Evolutionary conservation across 2,113 vertebrate genomes (phyloP).

Genomic region (Capricornis sumatraensis): DNA sequence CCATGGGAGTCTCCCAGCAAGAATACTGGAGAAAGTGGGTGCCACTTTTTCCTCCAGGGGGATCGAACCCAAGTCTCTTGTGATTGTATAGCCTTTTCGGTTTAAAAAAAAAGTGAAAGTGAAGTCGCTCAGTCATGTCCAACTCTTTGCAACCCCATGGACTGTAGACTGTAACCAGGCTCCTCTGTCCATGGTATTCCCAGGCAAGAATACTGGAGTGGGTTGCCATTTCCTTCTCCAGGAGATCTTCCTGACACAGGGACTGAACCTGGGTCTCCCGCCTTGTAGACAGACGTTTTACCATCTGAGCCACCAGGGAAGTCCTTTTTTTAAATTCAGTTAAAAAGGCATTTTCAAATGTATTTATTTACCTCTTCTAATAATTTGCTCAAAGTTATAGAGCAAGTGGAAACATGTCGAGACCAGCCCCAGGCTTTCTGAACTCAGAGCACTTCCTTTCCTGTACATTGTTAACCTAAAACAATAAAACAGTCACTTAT

Average conservation of each 20-base stretch:
- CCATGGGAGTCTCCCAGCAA: not conserved
- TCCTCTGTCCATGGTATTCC: not conserved
- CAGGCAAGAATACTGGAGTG: not conserved
- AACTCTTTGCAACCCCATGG: not conserved
- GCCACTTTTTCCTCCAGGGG: not conserved
- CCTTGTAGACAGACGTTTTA: not conserved
- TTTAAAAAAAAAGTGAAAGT: not conserved
- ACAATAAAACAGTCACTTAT: not conserved
- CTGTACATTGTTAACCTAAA: not conserved
- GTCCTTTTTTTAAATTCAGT: not conserved
- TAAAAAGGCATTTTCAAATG: not conserved
- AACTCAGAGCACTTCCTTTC: not conserved
- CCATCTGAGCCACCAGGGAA: not conserved
- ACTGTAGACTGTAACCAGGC: not conserved
- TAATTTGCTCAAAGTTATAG: not conserved
- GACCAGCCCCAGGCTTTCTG: not conserved
- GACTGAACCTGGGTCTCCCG: rapidly evolving
- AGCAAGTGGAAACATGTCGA: not conserved
- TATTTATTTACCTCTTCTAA: not conserved
- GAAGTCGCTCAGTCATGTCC: not conserved
- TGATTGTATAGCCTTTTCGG: not conserved
- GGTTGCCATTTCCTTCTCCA: not conserved
- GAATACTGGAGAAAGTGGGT: not conserved
- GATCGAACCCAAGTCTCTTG: not conserved
- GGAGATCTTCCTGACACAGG: not conserved